These are phyloP conservation scores for Nyctereutes procyonoides DNA, from an alignment of 2,113 vertebrate genomes.

Conservation along the genomic window DNA sequence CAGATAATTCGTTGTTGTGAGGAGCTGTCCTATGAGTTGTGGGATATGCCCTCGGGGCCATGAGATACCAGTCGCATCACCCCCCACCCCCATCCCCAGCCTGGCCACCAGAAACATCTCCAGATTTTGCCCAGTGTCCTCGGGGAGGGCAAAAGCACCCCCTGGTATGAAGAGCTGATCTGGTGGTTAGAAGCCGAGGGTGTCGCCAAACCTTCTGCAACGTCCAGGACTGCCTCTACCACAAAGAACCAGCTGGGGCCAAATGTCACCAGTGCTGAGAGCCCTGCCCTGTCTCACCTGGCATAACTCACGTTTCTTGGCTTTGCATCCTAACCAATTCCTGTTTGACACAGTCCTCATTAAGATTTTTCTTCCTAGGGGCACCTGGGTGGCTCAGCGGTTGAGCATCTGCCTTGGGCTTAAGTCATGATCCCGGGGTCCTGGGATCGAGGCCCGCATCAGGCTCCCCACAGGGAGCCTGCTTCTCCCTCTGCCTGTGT, in stretches of 20 bases:
- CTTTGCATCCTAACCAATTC: neutral
- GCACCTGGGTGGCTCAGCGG: too few relatives aligned
- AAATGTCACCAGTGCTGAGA: neutral
- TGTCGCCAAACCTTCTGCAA: neutral
- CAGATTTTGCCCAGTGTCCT: neutral
- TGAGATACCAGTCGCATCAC: neutral
- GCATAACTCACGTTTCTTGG: too few relatives aligned
- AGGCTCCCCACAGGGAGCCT: too few relatives aligned
- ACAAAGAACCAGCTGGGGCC: neutral
- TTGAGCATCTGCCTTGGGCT: too few relatives aligned
- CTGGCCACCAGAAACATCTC: neutral
- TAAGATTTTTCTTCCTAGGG: neutral
- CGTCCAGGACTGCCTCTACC: accelerated
- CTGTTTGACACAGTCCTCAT: neutral
- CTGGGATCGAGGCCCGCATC: too few relatives aligned
- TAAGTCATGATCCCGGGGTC: too few relatives aligned
- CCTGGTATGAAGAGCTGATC: neutral
- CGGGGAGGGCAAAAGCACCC: too few relatives aligned
- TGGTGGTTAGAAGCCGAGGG: neutral
- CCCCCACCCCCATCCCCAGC: too few relatives aligned
- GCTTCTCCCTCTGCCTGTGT: too few relatives aligned
- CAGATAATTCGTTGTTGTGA: neutral
- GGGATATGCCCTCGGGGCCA: neutral
- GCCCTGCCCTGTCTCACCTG: neutral
- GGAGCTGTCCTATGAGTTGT: neutral